Evolutionary conservation across 2,888 invertebrate genomes (phyloP), one percentile per base, ranked within the genome.

Genomic region (Ophonus ardosiacus): DNA sequence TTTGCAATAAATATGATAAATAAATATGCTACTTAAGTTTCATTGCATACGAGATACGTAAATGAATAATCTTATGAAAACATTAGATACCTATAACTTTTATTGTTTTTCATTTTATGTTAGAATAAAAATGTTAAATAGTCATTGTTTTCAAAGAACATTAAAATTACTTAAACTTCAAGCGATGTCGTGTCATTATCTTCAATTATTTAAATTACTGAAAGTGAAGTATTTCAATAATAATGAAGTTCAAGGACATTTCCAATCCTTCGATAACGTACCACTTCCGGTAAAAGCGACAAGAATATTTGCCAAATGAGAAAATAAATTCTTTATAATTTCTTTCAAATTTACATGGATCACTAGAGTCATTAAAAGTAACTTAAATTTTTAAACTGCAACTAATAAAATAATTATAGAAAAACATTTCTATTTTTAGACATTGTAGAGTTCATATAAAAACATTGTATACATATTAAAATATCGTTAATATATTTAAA

Each of bases 91-190:
- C n/a, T n/a, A 8, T 56, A 56, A 56, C 13, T 51, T 51, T 59
- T 59, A 59, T 59, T 59, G 59, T 59, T 18, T 17, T 59, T 31
- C 31, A 59, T 59, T 59, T 59, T 59, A 17, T 17, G 59, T 17
- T 74, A 43, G 4, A 18, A 15, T n/a, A 38, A 38, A 18, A 43
- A 71, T 74, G 51, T 43, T 74, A 74, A 68, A 17, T 51, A 74
- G 18, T 40, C 6, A 74, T 74, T 74, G 71, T 74, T 74, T 74
- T 40, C 71, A 43, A 38, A 71, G 17, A n/a, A 68, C 38, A 68
- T 68, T 68, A 71, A 71, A 71, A 71, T 43, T 74, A 74, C 51
- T 74, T 43, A 74, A 74, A 74, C n/a, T n/a, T n/a, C n/a, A n/a
- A n/a, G n/a, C n/a, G n/a, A n/a, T n/a, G n/a, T n/a, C n/a, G n/a